Evolutionary conservation across 2,888 invertebrate genomes (phyloP).

Genomic region (Cacoxenus indagator): DNA sequence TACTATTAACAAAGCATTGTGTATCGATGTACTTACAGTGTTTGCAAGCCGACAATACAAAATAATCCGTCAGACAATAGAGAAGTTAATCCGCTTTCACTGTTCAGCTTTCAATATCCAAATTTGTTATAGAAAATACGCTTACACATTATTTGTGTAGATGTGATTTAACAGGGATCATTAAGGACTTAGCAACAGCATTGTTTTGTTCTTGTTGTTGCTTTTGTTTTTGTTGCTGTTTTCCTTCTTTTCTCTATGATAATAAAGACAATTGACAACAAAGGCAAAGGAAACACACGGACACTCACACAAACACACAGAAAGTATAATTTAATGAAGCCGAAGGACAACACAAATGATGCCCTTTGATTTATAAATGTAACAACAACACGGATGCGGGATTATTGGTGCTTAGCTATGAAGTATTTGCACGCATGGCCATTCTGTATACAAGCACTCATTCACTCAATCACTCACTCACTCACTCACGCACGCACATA

Average conservation of each 20-base stretch:
- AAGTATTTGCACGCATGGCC: constrained; percentile 2
- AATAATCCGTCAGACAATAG: constrained; percentile 10
- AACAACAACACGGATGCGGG: background rate
- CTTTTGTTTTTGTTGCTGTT: constrained; percentile 12
- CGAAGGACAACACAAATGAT: constrained; percentile 36
- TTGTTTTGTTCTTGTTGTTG: constrained; percentile 12
- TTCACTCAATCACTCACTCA: background rate
- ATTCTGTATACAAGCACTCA: constrained; percentile 18
- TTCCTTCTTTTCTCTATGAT: background rate
- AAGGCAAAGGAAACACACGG: constrained; percentile 21
- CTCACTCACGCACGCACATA: background rate
- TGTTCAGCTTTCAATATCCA: constrained; percentile 21
- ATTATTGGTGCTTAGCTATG: constrained; percentile 4
- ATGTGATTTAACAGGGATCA: constrained; percentile 18
- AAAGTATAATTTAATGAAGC: constrained; percentile 21
- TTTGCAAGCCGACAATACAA: background rate
- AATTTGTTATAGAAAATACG: constrained; percentile 30
- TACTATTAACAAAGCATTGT: too few relatives aligned
- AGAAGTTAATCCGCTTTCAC: constrained; percentile 27
- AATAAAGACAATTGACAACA: constrained; percentile 19
- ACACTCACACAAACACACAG: constrained; percentile 19
- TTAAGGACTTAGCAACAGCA: constrained; percentile 30
- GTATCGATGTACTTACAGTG: constrained; percentile 7
- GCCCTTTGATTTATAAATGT: constrained; percentile 51
- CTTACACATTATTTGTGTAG: constrained; percentile 44